Base-by-base conservation (phyloP, 2,888 invertebrate genomes). In the Plusia festucae region DNA sequence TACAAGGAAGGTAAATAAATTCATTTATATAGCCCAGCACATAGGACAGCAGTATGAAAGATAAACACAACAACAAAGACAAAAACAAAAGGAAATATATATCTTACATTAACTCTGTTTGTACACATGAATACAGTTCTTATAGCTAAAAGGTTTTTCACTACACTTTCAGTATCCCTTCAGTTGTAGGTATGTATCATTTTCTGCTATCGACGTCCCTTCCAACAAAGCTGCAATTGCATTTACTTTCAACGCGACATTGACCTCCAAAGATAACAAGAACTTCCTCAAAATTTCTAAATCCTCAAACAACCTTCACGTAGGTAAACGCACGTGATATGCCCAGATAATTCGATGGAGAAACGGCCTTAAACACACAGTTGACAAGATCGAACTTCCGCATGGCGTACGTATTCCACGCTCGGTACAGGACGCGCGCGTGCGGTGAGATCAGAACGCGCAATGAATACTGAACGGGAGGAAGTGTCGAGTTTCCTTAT, bases 391-490 rank as follows among this genome's bases (percentile, higher is more conserved):
- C 22, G 20, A 49, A 63, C 55, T 70, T 72, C 67, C 77, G 66
- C 60, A 34, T 75, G 62, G 58, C 61, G 0, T 54, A 54, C 68
- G 65, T 77, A 79, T 65, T 78, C 44, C 70, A 9, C 49, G 66
- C 24, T 54, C 22, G 58, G 27, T 68, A 70, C 62, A 54, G 62
- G 64, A 62, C 46, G 63, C 49, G 63, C 70, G 67, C 53, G 62
- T 61, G 68, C 63, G 49, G 16, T 54, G 44, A 66, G 68, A 63
- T 57, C 60, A 24, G 11, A 60, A 70, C 79, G 60, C 59, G 77
- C 74, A 76, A 65, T 80, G 85, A 74, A 83, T 84, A 79, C 74
- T 70, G 71, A 83, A 68, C 58, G 74, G 59, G 59, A 61, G 74
- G 76, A 78, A 77, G 66, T 70, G 18, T 53, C 18, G 20, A 52